Evolutionary conservation across 2,888 invertebrate species (phyloP).

Genomic region (Nebria salina): DNA sequence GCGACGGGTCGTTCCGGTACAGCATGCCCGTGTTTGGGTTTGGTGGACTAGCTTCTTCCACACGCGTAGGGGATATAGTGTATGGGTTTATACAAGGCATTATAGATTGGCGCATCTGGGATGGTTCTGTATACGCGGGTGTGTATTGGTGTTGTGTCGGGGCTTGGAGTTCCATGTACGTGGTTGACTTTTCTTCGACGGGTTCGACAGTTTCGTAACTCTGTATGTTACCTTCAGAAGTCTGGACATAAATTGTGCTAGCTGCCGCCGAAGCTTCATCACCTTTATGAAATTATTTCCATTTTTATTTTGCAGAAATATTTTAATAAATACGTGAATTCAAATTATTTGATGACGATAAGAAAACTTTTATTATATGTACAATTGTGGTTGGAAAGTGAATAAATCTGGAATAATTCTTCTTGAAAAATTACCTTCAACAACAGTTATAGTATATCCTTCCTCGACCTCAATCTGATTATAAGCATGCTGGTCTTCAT

Average conservation of each 20-base stretch:
- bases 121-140: slow-evolving; percentile 46
- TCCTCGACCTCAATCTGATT: slow-evolving; percentile 15
- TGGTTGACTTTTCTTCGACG: slow-evolving; percentile 56
- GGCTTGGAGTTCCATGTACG: slow-evolving; percentile 73
- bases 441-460: slow-evolving; percentile 14
- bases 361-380: too few relatives aligned
- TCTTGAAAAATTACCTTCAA: background rate
- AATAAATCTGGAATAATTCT: too few relatives aligned
- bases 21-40: slow-evolving; percentile 62
- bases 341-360: too few relatives aligned
- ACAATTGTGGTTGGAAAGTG: too few relatives aligned
- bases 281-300: background rate
- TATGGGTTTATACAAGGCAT: slow-evolving; percentile 31
- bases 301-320: too few relatives aligned
- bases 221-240: slow-evolving; percentile 6
- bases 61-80: slow-evolving; percentile 48
- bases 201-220: slow-evolving; percentile 36
- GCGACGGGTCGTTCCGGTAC: slow-evolving; percentile 74
- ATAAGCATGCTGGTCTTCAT: slow-evolving; percentile 11
- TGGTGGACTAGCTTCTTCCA: slow-evolving; percentile 64
- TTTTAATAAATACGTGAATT: too few relatives aligned
- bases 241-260: slow-evolving; percentile 19
- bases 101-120: slow-evolving; percentile 39
- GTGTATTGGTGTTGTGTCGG: slow-evolving; percentile 63
- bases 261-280: background rate